A percentile compares a stretch with the other conserved stretches of the same genome.
Conservation (phyloP, 2,113 vertebrate species). For the Dolichallabes microphthalmus region DNA sequence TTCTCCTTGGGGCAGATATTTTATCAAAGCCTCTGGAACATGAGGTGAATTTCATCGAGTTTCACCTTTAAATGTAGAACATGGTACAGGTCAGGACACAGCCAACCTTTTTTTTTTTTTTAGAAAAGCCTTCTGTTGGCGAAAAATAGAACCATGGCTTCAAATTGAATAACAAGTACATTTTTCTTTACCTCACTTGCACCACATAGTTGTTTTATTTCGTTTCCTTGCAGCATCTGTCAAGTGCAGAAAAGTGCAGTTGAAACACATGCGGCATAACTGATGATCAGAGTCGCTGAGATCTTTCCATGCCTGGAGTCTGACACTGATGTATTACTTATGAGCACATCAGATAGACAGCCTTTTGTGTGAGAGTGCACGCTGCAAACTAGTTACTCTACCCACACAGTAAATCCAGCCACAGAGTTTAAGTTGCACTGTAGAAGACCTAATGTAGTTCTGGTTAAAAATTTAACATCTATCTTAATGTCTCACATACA, state of each 20-base stretch:
- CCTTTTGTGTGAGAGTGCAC: not conserved
- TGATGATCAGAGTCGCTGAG: slow-evolving; percentile 33
- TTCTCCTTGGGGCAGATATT: not conserved
- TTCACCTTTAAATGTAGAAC: not conserved
- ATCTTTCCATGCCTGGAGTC: not conserved
- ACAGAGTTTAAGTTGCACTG: not conserved
- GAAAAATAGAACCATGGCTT: not conserved
- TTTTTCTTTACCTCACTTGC: slow-evolving; percentile 31
- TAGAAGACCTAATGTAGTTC: not conserved
- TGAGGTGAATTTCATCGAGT: not conserved
- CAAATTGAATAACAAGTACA: slow-evolving; percentile 1
- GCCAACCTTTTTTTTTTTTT: not conserved
- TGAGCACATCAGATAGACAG: slow-evolving; percentile 14
- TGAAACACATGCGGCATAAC: slow-evolving; percentile 26
- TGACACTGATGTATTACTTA: slow-evolving; percentile 44
- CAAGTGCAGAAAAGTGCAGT: slow-evolving; percentile 15
- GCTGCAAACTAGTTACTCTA: not conserved
- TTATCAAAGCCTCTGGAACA: not conserved
- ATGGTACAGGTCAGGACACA: not conserved
- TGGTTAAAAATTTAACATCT: slow-evolving; percentile 30
- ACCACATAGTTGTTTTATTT: slow-evolving; percentile 4
- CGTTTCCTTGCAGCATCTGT: slow-evolving; percentile 11
- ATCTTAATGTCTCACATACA: slow-evolving; percentile 2
- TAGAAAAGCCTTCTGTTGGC: not conserved
- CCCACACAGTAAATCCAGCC: not conserved